These are phyloP conservation scores for Paracyclopina nana DNA, from an alignment of 1,140 invertebrate genomes.

Conservation along the genomic window DNA sequence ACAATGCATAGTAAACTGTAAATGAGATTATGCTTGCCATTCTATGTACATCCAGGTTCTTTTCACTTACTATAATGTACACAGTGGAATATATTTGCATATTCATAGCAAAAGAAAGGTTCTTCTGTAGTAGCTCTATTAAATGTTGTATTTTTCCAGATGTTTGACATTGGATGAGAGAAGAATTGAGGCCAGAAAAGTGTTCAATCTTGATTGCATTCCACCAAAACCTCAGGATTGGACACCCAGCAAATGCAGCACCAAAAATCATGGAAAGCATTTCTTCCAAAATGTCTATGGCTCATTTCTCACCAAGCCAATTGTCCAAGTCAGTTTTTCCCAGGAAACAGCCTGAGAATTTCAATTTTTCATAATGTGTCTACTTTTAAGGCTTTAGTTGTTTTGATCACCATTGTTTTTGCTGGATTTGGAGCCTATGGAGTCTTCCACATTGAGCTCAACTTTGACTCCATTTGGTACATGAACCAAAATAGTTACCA, in stretches of 20 bases:
- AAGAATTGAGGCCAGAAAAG: constrained; percentile 23
- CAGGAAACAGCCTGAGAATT: neutral
- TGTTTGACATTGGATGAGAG: constrained; percentile 33
- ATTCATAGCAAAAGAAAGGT: too few species aligned
- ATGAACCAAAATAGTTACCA: constrained; percentile 30
- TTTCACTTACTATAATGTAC: too few species aligned
- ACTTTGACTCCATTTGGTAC: constrained; percentile 34
- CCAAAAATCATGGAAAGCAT: constrained; percentile 26
- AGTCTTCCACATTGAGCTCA: constrained; percentile 28
- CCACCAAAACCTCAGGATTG: constrained; percentile 24
- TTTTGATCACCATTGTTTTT: constrained; percentile 25
- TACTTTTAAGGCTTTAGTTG: constrained; percentile 24
- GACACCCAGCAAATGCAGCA: constrained; percentile 29
- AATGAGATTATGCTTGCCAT: too few species aligned
- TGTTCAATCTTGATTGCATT: constrained; percentile 26
- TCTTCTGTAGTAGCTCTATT: too few species aligned
- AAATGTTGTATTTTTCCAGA: too few species aligned
- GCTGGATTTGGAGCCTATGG: constrained; percentile 22
- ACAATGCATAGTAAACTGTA: too few species aligned
- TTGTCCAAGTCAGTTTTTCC: constrained; percentile 25
- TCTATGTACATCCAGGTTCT: neutral
- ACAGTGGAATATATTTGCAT: too few species aligned
- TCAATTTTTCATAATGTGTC: neutral
- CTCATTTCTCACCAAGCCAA: constrained; percentile 27
- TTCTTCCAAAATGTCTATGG: constrained; percentile 30